phyloP scores from a whole-genome alignment of 2,113 vertebrate species.

The Mastomys natalensis region DNA sequence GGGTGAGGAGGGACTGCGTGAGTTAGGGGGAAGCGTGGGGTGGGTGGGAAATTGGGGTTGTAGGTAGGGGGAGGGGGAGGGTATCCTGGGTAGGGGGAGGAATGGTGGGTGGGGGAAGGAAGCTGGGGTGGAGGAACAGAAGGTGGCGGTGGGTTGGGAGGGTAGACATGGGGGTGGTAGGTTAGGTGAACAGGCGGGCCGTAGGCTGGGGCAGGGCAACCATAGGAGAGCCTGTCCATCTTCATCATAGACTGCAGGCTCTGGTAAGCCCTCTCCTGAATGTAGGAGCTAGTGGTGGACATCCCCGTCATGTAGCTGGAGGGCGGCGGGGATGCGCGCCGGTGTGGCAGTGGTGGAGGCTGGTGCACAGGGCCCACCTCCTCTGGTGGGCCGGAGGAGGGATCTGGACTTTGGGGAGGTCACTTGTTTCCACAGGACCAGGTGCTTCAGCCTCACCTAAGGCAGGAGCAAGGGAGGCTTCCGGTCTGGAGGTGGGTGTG shows the following conservation, averaged over 20 bases:
- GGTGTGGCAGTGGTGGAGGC: conserved; percentile 94
- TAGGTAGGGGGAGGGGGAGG: conserved; percentile 93
- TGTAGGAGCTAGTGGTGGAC: conserved; percentile 97
- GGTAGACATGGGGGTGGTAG: conserved; percentile 93
- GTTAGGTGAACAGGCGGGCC: conserved; percentile 92
- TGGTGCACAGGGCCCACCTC: conserved; percentile 93
- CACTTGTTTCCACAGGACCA: conserved; percentile 87
- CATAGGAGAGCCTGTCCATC: conserved; percentile 94
- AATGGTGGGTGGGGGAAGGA: conserved; percentile 89
- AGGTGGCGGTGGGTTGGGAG: conserved; percentile 88
- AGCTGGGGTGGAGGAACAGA: conserved; percentile 86
- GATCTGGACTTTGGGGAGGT: conserved; percentile 91
- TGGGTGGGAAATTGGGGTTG: conserved; percentile 94
- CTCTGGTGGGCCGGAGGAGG: conserved; percentile 94
- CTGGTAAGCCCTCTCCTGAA: conserved; percentile 97
- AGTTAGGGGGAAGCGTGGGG: conserved; percentile 91
- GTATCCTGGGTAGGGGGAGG: conserved; percentile 92
- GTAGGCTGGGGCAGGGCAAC: conserved; percentile 91
- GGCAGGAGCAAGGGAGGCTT: conserved; percentile 91
- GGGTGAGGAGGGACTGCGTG: conserved; percentile 91
- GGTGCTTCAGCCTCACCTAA: conserved; percentile 88
- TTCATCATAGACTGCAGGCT: conserved; percentile 99
- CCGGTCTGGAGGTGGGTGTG: conserved; percentile 94
- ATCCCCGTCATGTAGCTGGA: conserved; percentile 96
- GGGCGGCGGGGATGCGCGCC: conserved; percentile 92